Evolutionary conservation across 1,140 invertebrate genomes (phyloP).

Genomic region (Trichomalopsis sarcophagae): DNA sequence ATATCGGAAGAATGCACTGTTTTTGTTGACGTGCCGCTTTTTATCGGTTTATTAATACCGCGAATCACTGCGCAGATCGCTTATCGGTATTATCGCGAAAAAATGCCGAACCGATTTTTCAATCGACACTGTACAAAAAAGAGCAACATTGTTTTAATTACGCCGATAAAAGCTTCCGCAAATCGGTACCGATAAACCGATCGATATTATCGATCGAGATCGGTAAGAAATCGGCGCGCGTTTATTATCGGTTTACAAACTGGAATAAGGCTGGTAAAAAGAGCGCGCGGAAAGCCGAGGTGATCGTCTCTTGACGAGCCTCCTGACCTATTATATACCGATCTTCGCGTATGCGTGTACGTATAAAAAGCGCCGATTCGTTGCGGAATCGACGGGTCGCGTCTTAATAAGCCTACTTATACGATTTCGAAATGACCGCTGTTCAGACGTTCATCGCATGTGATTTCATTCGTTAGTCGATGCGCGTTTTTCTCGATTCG

Average conservation of each 20-base stretch:
- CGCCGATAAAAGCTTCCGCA: not conserved
- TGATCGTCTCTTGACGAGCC: conserved; percentile 24
- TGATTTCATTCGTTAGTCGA: not conserved
- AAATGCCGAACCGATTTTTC: not conserved
- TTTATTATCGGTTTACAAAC: too few species aligned
- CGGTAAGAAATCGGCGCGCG: not conserved
- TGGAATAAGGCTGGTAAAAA: not conserved
- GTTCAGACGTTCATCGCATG: not conserved
- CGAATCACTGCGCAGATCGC: not conserved
- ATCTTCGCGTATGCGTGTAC: not conserved
- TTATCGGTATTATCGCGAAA: not conserved
- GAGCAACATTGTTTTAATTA: not conserved
- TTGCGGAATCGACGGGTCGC: too few species aligned
- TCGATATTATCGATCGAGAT: too few species aligned
- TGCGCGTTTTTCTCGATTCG: not conserved
- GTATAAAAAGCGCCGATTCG: not conserved
- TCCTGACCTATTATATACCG: conserved; percentile 1
- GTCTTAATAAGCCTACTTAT: too few species aligned
- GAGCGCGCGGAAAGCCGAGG: conserved; percentile 13
- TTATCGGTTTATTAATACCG: too few species aligned
- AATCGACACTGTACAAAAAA: not conserved
- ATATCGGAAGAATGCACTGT: not conserved
- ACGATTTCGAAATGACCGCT: not conserved
- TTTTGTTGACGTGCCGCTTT: not conserved
- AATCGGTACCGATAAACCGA: not conserved